Conservation (phyloP, 1,140 invertebrate species). For the Drosophila eugracilis region DNA sequence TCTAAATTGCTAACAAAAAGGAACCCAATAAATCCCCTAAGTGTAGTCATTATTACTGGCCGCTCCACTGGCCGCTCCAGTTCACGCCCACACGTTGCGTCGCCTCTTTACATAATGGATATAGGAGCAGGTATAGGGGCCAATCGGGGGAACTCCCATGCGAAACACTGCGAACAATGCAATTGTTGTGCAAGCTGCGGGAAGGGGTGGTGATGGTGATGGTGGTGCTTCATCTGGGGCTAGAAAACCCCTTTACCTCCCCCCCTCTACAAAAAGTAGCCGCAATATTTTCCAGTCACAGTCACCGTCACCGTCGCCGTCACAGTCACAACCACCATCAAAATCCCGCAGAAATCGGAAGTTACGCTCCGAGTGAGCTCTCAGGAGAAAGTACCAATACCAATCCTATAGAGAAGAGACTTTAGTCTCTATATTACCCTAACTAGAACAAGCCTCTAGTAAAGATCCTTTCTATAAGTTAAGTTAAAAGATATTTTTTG, state of each 20-base stretch:
- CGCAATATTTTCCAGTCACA: conserved; percentile 13
- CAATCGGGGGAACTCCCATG: conserved; percentile 39
- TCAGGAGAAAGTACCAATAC: conserved; percentile 73
- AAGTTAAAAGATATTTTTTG: no score
- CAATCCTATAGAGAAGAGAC: no score
- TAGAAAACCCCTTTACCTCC: background rate
- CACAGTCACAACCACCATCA: no score
- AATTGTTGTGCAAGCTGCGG: conserved; percentile 64
- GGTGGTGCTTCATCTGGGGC: background rate
- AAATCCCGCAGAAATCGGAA: conserved; percentile 58
- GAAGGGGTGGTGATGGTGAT: no score
- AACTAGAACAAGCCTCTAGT: background rate
- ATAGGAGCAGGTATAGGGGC: conserved; percentile 7
- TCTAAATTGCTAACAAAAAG: no score
- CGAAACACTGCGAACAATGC: conserved; percentile 61
- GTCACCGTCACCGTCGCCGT: conserved; percentile 1
- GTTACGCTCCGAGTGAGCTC: conserved; percentile 53
- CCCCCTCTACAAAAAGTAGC: conserved; percentile 9
- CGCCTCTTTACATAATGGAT: conserved; percentile 72
- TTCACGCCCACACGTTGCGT: conserved; percentile 78
- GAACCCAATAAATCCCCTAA: background rate
- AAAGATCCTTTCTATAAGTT: no score
- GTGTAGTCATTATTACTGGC: conserved; percentile 5
- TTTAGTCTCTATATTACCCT: background rate
- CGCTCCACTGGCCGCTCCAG: conserved; percentile 67